Conservation (phyloP, 37 sponge, comb jelly and placozoan genomes). For the Spongilla lacustris region DNA sequence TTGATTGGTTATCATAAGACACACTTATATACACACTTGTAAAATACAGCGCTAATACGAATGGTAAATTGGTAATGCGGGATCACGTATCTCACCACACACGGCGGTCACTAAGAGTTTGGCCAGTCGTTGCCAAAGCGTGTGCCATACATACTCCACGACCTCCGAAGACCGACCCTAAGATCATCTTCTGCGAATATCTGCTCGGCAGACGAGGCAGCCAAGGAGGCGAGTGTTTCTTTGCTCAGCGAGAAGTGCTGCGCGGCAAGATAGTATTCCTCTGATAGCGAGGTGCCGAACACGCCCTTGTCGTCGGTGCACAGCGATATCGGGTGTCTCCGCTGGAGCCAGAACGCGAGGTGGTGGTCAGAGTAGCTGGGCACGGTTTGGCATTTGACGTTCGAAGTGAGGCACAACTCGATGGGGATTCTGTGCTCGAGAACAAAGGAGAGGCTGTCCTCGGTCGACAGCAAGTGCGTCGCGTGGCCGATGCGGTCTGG, state of each 20-base stretch:
- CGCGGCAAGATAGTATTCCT: slow-evolving; percentile 70
- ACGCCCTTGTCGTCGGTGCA: slow-evolving; percentile 93
- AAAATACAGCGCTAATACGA: too few species aligned
- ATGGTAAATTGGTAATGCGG: too few species aligned
- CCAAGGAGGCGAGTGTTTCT: slow-evolving; percentile 64
- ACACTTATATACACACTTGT: background rate
- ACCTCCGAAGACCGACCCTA: background rate
- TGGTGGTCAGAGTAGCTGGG: slow-evolving; percentile 70
- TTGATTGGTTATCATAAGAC: background rate
- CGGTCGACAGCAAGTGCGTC: slow-evolving; percentile 65
- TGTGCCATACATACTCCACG: background rate
- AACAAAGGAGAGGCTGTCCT: slow-evolving; percentile 46
- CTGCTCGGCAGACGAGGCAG: slow-evolving; percentile 2
- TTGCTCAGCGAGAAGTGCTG: slow-evolving; percentile 39
- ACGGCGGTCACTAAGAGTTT: background rate
- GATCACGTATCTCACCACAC: too few species aligned
- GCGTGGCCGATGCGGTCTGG: slow-evolving; percentile 87
- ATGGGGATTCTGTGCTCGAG: slow-evolving; percentile 62
- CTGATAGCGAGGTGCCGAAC: slow-evolving; percentile 69
- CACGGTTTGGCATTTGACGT: slow-evolving; percentile 79
- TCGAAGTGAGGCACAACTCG: slow-evolving; percentile 84
- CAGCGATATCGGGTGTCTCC: slow-evolving; percentile 53
- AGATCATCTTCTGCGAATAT: background rate
- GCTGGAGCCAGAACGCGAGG: slow-evolving; percentile 53
- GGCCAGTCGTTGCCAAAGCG: background rate